Evolutionary conservation across 2,113 vertebrate species (phyloP).

Genomic region (Promerops cafer): DNA sequence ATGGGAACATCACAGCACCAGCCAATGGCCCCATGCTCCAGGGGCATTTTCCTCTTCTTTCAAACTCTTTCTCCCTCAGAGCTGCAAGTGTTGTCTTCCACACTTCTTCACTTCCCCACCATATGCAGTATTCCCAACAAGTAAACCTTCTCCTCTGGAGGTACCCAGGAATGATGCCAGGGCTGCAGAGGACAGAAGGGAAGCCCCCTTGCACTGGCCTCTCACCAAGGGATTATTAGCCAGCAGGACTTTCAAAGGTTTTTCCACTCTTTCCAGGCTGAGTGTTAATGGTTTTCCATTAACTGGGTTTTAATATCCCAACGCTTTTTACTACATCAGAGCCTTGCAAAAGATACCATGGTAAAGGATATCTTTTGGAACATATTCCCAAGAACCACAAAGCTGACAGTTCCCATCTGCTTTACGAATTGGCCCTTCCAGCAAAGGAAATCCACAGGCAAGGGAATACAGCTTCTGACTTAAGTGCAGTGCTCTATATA

Average conservation of each 20-base stretch:
- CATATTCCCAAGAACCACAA: not conserved
- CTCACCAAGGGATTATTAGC: not conserved
- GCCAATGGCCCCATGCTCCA: not conserved
- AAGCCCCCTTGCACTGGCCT: not conserved
- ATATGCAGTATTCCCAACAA: not conserved
- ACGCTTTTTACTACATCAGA: not conserved
- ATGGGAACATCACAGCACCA: not conserved
- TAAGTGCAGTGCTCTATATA: not conserved
- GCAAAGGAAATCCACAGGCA: constrained; percentile 10
- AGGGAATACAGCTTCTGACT: not conserved
- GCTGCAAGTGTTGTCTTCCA: not conserved
- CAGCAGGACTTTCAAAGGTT: not conserved
- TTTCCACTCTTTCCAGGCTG: not conserved
- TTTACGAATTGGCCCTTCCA: not conserved
- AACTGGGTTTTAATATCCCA: not conserved
- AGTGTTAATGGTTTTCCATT: not conserved
- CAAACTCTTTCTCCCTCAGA: not conserved
- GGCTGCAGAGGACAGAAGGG: not conserved
- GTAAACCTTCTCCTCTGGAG: not conserved
- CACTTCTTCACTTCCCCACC: not conserved
- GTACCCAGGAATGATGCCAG: not conserved
- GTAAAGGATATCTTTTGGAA: constrained; percentile 1
- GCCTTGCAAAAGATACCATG: not conserved
- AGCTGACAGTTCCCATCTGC: constrained; percentile 10
- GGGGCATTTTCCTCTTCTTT: not conserved